A percentile compares a stretch with the other conserved stretches of the same genome.
Evolutionary conservation across 2,797 vertebrate genomes (phyloP).

Genomic region (Diglossa cyanea): DNA sequence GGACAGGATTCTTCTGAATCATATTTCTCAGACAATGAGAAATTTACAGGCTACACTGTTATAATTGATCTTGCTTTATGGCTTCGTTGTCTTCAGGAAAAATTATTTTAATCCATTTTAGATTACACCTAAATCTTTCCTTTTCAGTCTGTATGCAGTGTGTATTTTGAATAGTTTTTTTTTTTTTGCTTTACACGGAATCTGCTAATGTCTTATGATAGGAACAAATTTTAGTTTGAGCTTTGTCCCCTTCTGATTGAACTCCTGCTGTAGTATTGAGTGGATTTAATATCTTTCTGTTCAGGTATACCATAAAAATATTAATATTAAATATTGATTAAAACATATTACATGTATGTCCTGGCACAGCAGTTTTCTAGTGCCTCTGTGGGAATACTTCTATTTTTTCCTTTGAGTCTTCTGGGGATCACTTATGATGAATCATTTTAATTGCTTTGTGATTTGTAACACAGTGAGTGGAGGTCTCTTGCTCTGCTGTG

Average conservation of each 20-base stretch:
- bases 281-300: neutral
- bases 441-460: neutral
- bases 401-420: neutral
- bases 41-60: neutral
- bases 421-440: neutral
- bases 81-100: too few relatives aligned
- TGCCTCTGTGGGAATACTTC: neutral
- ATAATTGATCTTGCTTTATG: too few relatives aligned
- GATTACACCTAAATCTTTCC: too few relatives aligned
- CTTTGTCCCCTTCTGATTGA: neutral
- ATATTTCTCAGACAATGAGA: neutral
- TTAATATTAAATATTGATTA: neutral
- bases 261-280: neutral
- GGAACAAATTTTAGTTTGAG: neutral
- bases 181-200: too few relatives aligned
- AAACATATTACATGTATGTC: neutral
- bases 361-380: neutral
- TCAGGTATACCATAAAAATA: neutral
- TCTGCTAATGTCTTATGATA: neutral
- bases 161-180: too few relatives aligned
- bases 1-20: neutral
- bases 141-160: too few relatives aligned
- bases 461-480: neutral
- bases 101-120: too few relatives aligned
- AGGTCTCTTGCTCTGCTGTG: neutral